A percentile compares a stretch with the other conserved stretches of the same genome.
Evolutionary conservation across 2,888 invertebrate genomes (phyloP).

Genomic region (Tigriopus californicus): DNA sequence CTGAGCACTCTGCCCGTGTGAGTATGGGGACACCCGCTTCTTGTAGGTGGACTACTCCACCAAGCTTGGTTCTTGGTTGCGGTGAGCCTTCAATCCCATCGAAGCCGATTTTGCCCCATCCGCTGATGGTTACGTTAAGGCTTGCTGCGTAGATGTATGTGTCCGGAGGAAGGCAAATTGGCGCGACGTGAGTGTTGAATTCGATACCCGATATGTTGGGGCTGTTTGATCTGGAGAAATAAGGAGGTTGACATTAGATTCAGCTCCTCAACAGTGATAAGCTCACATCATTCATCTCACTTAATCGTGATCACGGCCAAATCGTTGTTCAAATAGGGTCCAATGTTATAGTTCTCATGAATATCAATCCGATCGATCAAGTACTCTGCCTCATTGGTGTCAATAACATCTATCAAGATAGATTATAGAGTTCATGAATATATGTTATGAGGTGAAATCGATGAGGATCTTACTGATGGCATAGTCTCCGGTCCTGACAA

Average conservation of each 20-base stretch:
- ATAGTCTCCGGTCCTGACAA: conserved; percentile 3
- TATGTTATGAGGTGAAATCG: not conserved
- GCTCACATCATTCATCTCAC: not conserved
- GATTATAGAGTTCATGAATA: not conserved
- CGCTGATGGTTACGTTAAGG: not conserved
- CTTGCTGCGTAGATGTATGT: not conserved
- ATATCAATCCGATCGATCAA: conserved; percentile 46
- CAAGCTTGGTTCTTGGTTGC: not conserved
- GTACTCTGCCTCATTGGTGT: conserved; percentile 47
- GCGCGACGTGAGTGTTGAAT: not conserved
- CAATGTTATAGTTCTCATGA: conserved; percentile 45
- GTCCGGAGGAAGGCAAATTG: conserved; percentile 3
- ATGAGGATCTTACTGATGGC: not conserved
- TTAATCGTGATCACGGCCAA: conserved; percentile 42
- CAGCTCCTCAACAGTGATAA: not conserved
- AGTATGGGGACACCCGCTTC: conserved; percentile 3
- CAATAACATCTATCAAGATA: conserved; percentile 28
- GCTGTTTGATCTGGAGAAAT: not conserved
- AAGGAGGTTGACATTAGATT: not conserved
- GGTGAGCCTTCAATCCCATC: not conserved
- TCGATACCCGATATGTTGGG: not conserved
- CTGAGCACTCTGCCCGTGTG: not conserved
- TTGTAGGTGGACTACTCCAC: not conserved
- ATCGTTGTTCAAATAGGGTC: conserved; percentile 49
- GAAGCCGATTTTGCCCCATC: not conserved